Evolutionary conservation across 2,888 invertebrate genomes (phyloP).

Genomic region (Apodemia duryi): DNA sequence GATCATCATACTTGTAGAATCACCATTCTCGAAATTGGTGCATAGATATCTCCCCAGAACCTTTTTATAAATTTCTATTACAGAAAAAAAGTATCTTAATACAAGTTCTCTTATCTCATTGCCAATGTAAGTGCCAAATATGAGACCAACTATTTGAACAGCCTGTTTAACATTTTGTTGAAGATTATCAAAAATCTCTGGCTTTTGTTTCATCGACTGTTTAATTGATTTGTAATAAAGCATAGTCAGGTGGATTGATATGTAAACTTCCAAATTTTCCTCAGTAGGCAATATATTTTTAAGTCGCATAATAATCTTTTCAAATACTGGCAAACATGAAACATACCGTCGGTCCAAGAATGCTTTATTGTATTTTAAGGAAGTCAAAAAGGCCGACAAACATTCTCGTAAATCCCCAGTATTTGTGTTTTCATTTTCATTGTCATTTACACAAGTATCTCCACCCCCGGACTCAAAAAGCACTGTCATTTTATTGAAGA

Average conservation of each 20-base stretch:
- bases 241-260: slow-evolving; percentile 46
- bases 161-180: slow-evolving; percentile 36
- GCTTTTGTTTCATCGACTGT: slow-evolving; percentile 38
- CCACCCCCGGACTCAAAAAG: too few species aligned
- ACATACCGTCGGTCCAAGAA: slow-evolving; percentile 42
- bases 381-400: slow-evolving; percentile 36
- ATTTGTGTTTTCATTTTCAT: background rate
- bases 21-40: too few species aligned
- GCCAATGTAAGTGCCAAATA: slow-evolving; percentile 45
- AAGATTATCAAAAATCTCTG: slow-evolving; percentile 39
- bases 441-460: too few species aligned
- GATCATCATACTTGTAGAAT: too few species aligned
- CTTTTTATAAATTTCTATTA: slow-evolving; percentile 41
- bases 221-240: slow-evolving; percentile 48
- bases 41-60: slow-evolving; percentile 25
- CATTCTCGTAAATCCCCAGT: slow-evolving; percentile 19
- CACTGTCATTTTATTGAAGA: slow-evolving; percentile 34
- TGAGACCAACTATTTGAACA: slow-evolving; percentile 41
- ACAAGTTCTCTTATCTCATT: slow-evolving; percentile 41
- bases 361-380: slow-evolving; percentile 42
- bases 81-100: slow-evolving; percentile 42
- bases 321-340: slow-evolving; percentile 43
- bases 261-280: slow-evolving; percentile 40
- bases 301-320: slow-evolving; percentile 39
- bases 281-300: slow-evolving; percentile 42